Evolutionary conservation across 2,797 vertebrate species (phyloP), one percentile per base, ranked within the genome.

Genomic region (Sebastes glaucus): DNA sequence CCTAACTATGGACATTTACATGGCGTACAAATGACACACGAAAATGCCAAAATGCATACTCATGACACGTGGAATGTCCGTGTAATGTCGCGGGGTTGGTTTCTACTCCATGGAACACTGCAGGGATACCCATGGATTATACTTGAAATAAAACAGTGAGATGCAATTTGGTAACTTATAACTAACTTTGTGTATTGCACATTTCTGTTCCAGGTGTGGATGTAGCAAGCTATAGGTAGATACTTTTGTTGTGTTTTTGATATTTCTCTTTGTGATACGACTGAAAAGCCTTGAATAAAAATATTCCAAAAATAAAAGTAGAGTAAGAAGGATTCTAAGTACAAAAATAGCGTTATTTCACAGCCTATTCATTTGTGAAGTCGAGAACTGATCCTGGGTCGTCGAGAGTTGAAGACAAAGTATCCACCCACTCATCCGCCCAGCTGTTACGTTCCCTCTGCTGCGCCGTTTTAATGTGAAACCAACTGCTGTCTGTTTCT

Each of bases 401-500:
- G 5, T 13, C 61, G 52, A 53, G n/a, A 81, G 80, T 23, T 78
- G 61, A 78, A 67, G 67, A 63, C 64, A 16, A 74, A 55, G 42
- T 14, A 79, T 68, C 61, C 64, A 13, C 76, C 81, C 81, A 67
- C 71, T 71, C 46, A 27, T 55, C 67, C 42, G 10, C 66, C 53
- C 10, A 4, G 61, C 30, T 38, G 23, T 46, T 49, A 32, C 65
- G 52, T 67, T 75, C 63, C 30, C 23, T 57, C 46, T 38, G 62
- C 61, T 2, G 23, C 62, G 23, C 65, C 35, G 1, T 68, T 55
- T 67, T 22, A 61, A 6, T 7, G 33, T 28, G 11, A 68, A 78
- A 55, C 74, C 70, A 78, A 55, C 74, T 64, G 42, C 63, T 14
- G 25, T 27, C 73, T 77, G 38, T 71, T 69, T 70, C 66, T 75